phyloP scores from a whole-genome alignment of 1,140 invertebrate genomes.

The Mercenaria mercenaria region DNA sequence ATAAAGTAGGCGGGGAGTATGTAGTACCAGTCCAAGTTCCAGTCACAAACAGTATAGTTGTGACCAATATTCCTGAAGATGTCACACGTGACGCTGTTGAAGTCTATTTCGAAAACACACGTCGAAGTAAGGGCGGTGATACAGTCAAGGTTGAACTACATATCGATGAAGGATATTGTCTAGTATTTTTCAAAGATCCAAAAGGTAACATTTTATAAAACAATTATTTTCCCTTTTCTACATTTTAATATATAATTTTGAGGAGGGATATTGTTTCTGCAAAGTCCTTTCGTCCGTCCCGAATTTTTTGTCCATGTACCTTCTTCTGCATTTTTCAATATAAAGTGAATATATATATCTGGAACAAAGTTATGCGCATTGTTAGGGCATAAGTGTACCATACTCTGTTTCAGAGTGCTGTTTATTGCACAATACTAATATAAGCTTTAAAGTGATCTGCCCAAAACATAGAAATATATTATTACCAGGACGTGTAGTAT shows the following conservation, averaged over 20 bases:
- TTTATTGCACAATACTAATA: too few species aligned
- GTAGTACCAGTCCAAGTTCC: background rate
- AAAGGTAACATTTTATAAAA: background rate
- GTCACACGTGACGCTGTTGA: background rate
- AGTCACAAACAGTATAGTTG: background rate
- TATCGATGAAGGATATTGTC: constrained; percentile 19
- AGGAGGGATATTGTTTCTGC: too few species aligned
- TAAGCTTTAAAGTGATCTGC: too few species aligned
- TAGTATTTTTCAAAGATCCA: constrained; percentile 17
- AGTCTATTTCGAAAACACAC: constrained; percentile 43
- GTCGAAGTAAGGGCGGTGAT: constrained; percentile 1
- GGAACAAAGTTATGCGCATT: too few species aligned
- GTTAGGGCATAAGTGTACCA: too few species aligned
- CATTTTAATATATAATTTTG: too few species aligned
- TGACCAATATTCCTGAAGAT: constrained; percentile 1
- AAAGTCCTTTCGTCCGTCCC: background rate
- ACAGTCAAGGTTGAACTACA: background rate
- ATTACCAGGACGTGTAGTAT: too few species aligned
- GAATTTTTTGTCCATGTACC: background rate
- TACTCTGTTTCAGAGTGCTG: too few species aligned
- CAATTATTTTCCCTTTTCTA: too few species aligned
- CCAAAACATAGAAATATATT: too few species aligned
- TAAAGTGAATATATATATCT: too few species aligned
- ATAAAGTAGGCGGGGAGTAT: background rate
- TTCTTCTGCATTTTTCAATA: too few species aligned